Conservation (phyloP, 2,797 vertebrate genomes). For the Crenuchus spilurus region DNA sequence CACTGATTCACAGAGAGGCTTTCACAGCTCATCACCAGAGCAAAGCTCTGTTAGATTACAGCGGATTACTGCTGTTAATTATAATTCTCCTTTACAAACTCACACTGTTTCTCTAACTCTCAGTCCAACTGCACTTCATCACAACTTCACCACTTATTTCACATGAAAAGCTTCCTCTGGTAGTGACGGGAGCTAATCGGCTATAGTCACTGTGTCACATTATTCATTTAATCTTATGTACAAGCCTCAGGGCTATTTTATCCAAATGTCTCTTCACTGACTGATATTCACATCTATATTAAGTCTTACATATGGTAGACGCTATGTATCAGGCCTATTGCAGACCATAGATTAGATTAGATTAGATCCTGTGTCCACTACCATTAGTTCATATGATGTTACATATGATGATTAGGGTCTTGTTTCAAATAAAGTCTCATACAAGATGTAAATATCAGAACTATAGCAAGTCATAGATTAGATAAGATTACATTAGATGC, state of each 20-base stretch:
- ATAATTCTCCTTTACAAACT: constrained; percentile 35
- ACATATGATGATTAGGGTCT: no score
- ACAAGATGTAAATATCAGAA: no score
- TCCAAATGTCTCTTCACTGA: not conserved
- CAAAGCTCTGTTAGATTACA: constrained; percentile 34
- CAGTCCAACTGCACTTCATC: constrained; percentile 12
- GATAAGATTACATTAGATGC: no score
- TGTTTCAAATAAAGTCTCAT: no score
- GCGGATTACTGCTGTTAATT: constrained; percentile 43
- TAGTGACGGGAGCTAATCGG: not conserved
- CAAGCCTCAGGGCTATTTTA: not conserved
- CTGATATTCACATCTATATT: no score
- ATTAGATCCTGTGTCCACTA: no score
- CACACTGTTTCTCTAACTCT: constrained; percentile 9
- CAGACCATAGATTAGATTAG: no score
- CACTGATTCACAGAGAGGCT: constrained; percentile 34
- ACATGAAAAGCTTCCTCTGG: not conserved
- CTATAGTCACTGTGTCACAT: not conserved
- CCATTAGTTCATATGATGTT: no score
- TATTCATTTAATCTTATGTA: constrained; percentile 11
- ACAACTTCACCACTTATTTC: constrained; percentile 41
- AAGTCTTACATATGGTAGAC: no score
- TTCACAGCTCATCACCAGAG: constrained; percentile 41
- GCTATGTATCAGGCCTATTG: no score
- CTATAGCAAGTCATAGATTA: no score